Evolutionary conservation across 2,888 invertebrate genomes (phyloP).

Genomic region (Caprella mutica): DNA sequence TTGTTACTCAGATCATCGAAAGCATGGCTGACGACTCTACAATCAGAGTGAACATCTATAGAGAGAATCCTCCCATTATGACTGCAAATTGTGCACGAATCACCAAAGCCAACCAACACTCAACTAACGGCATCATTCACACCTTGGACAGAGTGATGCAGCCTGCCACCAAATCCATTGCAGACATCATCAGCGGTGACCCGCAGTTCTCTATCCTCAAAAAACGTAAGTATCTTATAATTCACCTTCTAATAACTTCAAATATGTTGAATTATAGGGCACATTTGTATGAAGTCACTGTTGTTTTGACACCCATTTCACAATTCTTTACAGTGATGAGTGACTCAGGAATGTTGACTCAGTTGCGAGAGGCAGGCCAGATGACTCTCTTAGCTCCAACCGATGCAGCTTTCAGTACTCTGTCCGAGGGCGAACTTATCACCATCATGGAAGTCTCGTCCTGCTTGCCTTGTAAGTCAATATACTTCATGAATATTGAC

Average conservation of each 20-base stretch:
- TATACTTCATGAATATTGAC: too few species aligned
- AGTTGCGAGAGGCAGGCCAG: constrained; percentile 46
- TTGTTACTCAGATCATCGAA: constrained; percentile 37
- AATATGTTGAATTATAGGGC: too few species aligned
- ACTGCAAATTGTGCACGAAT: constrained; percentile 59
- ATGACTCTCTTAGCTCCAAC: constrained; percentile 52
- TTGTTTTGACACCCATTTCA: too few species aligned
- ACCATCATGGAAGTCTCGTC: constrained; percentile 40
- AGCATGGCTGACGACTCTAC: constrained; percentile 43
- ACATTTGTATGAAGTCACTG: too few species aligned
- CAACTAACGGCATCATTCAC: constrained; percentile 57
- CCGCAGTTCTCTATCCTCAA: constrained; percentile 50
- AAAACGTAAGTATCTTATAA: constrained; percentile 41
- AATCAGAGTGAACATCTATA: constrained; percentile 50
- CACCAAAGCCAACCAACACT: constrained; percentile 50
- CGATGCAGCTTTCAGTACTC: constrained; percentile 54
- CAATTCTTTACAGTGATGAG: constrained; percentile 18
- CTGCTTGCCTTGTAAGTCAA: constrained; percentile 34
- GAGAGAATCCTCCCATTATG: constrained; percentile 44
- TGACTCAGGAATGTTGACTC: constrained; percentile 48
- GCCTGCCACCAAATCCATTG: constrained; percentile 48
- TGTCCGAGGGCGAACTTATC: constrained; percentile 37
- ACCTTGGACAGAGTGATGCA: constrained; percentile 51
- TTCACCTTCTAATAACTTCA: too few species aligned
- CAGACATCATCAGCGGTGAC: constrained; percentile 50